Conservation (phyloP, 2,113 vertebrate genomes). For the Alaudala cheleensis region DNA sequence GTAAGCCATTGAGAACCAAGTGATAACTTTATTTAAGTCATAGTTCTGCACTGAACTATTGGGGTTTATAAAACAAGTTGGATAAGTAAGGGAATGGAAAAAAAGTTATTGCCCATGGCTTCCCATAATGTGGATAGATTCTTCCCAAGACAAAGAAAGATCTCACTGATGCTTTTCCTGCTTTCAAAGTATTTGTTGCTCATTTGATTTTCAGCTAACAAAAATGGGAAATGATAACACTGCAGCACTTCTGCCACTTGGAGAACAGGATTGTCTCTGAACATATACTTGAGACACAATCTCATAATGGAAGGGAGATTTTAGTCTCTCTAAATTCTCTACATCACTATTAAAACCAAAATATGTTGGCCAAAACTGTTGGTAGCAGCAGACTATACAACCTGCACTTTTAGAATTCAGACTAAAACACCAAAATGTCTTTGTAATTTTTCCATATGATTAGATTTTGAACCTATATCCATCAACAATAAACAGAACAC, state of each 20-base stretch:
- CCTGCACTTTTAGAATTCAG: neutral
- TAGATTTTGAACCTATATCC: neutral
- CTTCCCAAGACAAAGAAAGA: neutral
- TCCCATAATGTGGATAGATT: neutral
- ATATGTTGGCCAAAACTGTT: neutral
- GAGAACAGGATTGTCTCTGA: neutral
- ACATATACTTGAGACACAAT: neutral
- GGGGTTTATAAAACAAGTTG: neutral
- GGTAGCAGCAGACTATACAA: neutral
- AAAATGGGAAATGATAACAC: neutral
- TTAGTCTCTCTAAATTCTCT: neutral
- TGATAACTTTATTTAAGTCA: neutral
- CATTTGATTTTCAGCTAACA: neutral
- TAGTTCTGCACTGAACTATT: neutral
- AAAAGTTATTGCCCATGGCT: neutral
- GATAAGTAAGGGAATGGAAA: neutral
- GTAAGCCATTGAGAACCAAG: neutral
- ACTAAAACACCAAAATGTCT: neutral
- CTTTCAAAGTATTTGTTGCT: neutral
- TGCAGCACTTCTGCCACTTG: neutral
- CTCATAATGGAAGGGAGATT: neutral
- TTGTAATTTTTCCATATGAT: neutral
- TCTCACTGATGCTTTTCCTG: neutral
- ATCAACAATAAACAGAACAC: neutral
- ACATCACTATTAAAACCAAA: neutral